Conservation (phyloP, 2,113 vertebrate species). For the Chaenocephalus aceratus region DNA sequence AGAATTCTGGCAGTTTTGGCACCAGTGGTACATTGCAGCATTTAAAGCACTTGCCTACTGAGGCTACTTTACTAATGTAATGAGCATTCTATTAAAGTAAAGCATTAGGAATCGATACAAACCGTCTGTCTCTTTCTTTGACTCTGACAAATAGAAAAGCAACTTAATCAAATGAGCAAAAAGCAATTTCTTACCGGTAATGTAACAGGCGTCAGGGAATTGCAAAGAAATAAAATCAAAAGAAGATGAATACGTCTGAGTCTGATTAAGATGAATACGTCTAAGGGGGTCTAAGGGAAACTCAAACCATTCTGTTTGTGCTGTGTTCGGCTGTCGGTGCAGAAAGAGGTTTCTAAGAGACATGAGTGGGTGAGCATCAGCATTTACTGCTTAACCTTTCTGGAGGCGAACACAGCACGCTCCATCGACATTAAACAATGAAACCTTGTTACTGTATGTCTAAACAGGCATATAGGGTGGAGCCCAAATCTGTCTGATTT, state of each 20-base stretch:
- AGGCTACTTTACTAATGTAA: conserved; percentile 71
- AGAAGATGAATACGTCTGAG: conserved; percentile 65
- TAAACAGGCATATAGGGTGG: conserved; percentile 61
- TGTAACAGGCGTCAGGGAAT: conserved; percentile 61
- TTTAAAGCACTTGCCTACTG: conserved; percentile 35
- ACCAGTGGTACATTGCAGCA: conserved; percentile 64
- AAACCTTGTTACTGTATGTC: conserved; percentile 39
- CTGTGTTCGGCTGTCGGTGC: conserved; percentile 71
- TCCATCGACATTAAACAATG: conserved; percentile 41
- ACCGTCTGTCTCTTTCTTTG: conserved; percentile 57
- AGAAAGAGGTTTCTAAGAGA: conserved; percentile 83
- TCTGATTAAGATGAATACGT: conserved; percentile 58
- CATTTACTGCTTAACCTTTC: conserved; percentile 23
- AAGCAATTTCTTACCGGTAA: conserved; percentile 73
- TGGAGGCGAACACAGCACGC: conserved; percentile 17
- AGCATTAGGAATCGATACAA: conserved; percentile 62
- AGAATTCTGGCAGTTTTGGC: conserved; percentile 24
- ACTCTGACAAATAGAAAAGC: conserved; percentile 54
- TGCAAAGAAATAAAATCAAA: conserved; percentile 54
- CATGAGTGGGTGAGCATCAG: conserved; percentile 40
- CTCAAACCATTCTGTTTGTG: conserved; percentile 80
- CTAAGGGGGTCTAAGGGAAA: conserved; percentile 49
- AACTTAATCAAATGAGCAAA: conserved; percentile 71
- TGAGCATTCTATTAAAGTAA: conserved; percentile 52
- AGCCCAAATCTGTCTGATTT: conserved; percentile 70